These are phyloP conservation scores for Leptestheria dahalacensis DNA, from an alignment of 1,140 invertebrate genomes.

Conservation along the genomic window DNA sequence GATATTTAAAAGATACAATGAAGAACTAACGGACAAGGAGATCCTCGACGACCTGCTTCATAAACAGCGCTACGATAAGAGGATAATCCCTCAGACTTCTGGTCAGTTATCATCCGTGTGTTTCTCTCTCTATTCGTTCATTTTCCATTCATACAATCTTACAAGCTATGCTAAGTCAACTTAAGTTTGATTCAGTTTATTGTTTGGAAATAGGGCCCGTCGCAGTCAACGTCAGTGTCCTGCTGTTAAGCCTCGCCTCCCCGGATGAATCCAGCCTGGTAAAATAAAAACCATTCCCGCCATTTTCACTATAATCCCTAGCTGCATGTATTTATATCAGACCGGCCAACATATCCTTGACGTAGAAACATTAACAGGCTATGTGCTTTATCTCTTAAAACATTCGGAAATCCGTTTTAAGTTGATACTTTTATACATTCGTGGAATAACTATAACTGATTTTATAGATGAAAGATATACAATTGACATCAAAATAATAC, in stretches of 20 bases:
- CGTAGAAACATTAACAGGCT: too few species aligned
- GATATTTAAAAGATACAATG: not conserved
- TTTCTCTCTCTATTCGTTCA: too few species aligned
- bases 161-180: not conserved
- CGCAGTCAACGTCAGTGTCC: constrained; percentile 79
- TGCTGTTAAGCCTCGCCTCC: constrained; percentile 78
- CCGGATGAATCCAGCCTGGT: constrained; percentile 90
- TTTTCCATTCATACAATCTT: not conserved
- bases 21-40: constrained; percentile 23
- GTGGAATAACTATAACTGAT: too few species aligned
- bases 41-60: constrained; percentile 25
- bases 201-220: constrained; percentile 46
- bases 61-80: constrained; percentile 25
- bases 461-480: too few species aligned
- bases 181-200: not conserved
- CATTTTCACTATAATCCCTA: too few species aligned
- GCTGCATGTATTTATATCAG: too few species aligned
- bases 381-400: too few species aligned
- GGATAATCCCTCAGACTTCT: constrained; percentile 22
- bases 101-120: not conserved
- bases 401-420: too few species aligned
- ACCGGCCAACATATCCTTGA: too few species aligned
- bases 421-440: too few species aligned
- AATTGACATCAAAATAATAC: too few species aligned
- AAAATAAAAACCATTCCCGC: too few species aligned